phyloP scores from a whole-genome alignment of 2,797 vertebrate species.

The Leucoraja ocellata region DNA sequence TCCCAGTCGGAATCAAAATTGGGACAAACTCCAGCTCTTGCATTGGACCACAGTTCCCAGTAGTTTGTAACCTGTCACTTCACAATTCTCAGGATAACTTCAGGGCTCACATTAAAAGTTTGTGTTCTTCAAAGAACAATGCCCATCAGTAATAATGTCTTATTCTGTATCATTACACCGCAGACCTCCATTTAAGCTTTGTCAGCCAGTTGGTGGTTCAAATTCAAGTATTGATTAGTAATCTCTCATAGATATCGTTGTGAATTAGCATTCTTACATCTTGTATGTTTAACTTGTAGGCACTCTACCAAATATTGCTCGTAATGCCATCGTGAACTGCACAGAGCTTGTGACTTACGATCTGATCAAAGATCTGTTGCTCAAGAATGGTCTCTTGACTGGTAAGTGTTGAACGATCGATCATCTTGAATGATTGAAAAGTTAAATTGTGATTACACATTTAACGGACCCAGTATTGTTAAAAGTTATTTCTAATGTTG shows the following conservation, averaged over 20 bases:
- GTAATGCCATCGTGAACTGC: conserved; percentile 78
- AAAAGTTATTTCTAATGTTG: neutral
- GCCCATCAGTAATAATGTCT: neutral
- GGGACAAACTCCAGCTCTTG: neutral
- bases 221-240: neutral
- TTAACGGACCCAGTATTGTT: neutral
- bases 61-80: neutral
- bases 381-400: conserved; percentile 65
- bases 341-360: conserved; percentile 80
- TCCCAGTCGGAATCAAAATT: neutral
- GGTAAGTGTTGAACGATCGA: conserved; percentile 54
- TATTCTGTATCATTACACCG: neutral
- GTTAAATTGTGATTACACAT: neutral
- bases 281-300: conserved; percentile 51
- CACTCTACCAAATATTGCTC: conserved; percentile 70
- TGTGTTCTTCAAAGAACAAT: neutral
- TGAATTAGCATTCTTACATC: neutral
- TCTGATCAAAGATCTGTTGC: conserved; percentile 72
- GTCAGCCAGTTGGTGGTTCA: neutral
- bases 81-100: neutral
- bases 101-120: neutral
- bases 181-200: neutral
- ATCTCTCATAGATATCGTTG: neutral
- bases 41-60: neutral
- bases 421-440: conserved; percentile 10